These are phyloP conservation scores for Numenius arquata DNA, from an alignment of 2,113 vertebrate genomes.

Conservation along the genomic window DNA sequence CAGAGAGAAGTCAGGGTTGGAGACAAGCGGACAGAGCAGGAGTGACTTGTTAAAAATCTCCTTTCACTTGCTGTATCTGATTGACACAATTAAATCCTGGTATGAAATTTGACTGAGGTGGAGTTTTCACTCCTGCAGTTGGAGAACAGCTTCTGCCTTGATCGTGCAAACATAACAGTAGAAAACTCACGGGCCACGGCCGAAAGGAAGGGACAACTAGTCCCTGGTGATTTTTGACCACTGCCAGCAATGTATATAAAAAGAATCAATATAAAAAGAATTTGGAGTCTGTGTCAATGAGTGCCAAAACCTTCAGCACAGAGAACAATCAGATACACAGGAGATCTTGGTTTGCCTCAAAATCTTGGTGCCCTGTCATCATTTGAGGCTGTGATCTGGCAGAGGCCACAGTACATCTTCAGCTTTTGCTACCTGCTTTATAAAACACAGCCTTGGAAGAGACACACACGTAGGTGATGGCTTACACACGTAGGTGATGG, in stretches of 20 bases:
- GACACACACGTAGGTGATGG: not conserved
- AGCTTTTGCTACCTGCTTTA: not conserved
- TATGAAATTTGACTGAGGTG: not conserved
- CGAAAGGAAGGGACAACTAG: not conserved
- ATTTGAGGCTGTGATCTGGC: not conserved
- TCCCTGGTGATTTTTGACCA: not conserved
- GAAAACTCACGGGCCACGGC: fast-evolving
- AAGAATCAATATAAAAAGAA: not conserved
- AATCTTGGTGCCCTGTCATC: not conserved
- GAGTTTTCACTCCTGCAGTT: not conserved
- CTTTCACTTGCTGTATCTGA: not conserved
- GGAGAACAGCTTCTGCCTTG: not conserved
- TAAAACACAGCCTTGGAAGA: not conserved
- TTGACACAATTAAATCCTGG: not conserved
- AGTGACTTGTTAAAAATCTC: not conserved
- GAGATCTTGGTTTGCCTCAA: not conserved
- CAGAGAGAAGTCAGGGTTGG: not conserved
- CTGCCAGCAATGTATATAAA: not conserved
- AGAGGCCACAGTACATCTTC: not conserved
- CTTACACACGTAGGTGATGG: not conserved
- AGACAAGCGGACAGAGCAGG: not conserved
- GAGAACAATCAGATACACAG: not conserved
- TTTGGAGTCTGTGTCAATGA: not conserved
- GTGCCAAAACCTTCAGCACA: not conserved
- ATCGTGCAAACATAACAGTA: not conserved